These are phyloP conservation scores for Pararge aegeria DNA, from an alignment of 1,140 invertebrate genomes.

Conservation along the genomic window DNA sequence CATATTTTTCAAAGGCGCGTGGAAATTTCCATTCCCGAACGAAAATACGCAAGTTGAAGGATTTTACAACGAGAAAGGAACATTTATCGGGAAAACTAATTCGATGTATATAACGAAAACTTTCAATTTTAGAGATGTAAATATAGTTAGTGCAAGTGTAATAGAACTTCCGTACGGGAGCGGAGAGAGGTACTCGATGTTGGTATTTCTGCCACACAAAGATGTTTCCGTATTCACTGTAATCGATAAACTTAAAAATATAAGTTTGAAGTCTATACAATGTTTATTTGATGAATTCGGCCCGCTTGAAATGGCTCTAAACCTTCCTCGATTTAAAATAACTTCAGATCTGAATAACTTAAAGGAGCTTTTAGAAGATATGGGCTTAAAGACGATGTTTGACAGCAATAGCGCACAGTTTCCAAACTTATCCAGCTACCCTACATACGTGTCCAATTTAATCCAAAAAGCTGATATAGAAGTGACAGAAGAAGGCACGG, in stretches of 20 bases:
- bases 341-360: constrained; percentile 81
- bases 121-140: constrained; percentile 51
- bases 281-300: constrained; percentile 49
- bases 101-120: constrained; percentile 61
- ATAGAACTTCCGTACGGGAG: constrained; percentile 84
- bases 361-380: constrained; percentile 79
- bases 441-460: constrained; percentile 75
- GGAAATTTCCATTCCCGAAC: constrained; percentile 82
- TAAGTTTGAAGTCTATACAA: constrained; percentile 76
- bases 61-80: constrained; percentile 69
- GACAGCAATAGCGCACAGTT: constrained; percentile 79
- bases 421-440: constrained; percentile 79
- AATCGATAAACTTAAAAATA: constrained; percentile 66
- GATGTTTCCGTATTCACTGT: constrained; percentile 46
- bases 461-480: constrained; percentile 88
- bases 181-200: constrained; percentile 81
- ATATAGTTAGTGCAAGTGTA: constrained; percentile 76
- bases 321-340: constrained; percentile 84
- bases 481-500: constrained; percentile 86
- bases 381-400: constrained; percentile 85
- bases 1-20: constrained; percentile 88
- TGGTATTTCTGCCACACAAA: constrained; percentile 81
- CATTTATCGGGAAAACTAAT: constrained; percentile 63
- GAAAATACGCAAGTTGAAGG: constrained; percentile 69
- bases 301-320: constrained; percentile 73